These are phyloP conservation scores for Acanthosoma haemorrhoidale DNA, from an alignment of 2,888 invertebrate species.

Conservation along the genomic window DNA sequence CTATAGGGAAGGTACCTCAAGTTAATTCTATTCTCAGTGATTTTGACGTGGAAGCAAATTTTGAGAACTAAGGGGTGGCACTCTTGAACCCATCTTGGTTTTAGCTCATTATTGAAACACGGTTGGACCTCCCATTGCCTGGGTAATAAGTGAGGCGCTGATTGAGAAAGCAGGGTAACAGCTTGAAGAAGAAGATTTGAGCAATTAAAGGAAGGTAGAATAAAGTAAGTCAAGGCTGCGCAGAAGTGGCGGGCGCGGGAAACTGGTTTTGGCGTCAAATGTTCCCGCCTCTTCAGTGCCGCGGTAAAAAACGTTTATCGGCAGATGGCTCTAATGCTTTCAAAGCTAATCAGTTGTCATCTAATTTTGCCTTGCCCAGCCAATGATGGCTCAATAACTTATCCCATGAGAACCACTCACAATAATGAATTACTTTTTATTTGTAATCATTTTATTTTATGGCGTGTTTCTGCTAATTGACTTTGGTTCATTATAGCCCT, in stretches of 20 bases:
- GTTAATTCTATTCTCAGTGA: too few species aligned
- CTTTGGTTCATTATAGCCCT: neutral
- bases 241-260: neutral
- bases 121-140: too few species aligned
- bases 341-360: neutral
- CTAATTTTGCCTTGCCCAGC: too few species aligned
- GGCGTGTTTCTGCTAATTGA: neutral
- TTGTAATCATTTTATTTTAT: neutral
- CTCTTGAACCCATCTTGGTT: too few species aligned
- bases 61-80: too few species aligned
- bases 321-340: neutral
- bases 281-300: neutral
- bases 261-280: constrained; percentile 4
- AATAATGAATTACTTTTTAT: neutral
- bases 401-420: neutral
- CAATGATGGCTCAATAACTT: neutral
- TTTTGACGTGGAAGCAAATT: too few species aligned
- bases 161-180: too few species aligned
- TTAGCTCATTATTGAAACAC: too few species aligned
- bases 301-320: neutral
- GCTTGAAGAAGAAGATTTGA: neutral
- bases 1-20: too few species aligned
- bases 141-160: neutral
- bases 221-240: constrained; percentile 20
- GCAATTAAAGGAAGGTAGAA: neutral